phyloP scores from a whole-genome alignment of 2,113 vertebrate species.

The Eonycteris spelaea region DNA sequence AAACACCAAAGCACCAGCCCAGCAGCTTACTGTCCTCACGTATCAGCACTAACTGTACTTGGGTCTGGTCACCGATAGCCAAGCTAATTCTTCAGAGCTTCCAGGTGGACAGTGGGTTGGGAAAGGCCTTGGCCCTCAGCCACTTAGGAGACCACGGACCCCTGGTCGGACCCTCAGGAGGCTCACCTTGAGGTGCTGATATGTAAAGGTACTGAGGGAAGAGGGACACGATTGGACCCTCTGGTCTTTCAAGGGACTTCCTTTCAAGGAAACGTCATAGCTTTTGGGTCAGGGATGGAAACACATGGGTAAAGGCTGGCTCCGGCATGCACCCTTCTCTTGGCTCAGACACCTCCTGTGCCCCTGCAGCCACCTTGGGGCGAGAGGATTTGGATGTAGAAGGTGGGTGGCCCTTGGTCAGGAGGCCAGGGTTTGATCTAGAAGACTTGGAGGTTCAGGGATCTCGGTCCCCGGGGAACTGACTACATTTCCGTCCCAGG shows the following conservation, averaged over 20 bases:
- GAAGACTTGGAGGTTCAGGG: too few relatives aligned
- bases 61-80: neutral
- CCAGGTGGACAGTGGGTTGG: neutral
- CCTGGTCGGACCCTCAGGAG: neutral
- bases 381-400: neutral
- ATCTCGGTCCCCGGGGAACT: neutral
- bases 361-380: neutral
- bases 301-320: fast-evolving
- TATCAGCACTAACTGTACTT: too few relatives aligned
- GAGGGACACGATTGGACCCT: too few relatives aligned
- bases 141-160: neutral
- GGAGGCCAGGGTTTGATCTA: too few relatives aligned
- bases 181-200: neutral
- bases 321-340: neutral
- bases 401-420: neutral
- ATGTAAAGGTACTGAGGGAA: neutral
- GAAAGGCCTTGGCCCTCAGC: neutral
- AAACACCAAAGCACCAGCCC: neutral
- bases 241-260: neutral
- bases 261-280: neutral
- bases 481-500: neutral
- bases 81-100: neutral
- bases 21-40: neutral
- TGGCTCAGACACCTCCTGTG: neutral
- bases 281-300: neutral